Percentiles rank a stretch among this genome's conserved stretches.
These are phyloP conservation scores for Lycocorax pyrrhopterus DNA, from an alignment of 2,113 vertebrate species.

Conservation along the genomic window DNA sequence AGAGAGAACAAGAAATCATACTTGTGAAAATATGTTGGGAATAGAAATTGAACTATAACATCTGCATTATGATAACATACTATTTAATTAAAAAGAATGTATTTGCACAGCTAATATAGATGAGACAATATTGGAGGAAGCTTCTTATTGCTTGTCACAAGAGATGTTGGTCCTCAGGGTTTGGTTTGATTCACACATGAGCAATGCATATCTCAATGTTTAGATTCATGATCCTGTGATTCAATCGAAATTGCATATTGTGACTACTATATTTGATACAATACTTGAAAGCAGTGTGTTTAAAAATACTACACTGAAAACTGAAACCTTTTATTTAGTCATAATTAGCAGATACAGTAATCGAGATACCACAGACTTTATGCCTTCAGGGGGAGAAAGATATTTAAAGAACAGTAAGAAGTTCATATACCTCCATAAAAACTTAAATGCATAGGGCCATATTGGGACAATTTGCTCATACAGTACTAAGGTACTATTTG, in stretches of 20 bases:
- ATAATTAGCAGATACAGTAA: background rate
- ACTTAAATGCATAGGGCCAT: background rate
- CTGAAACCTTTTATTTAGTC: conserved; percentile 12
- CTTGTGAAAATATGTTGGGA: background rate
- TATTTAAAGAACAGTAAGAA: background rate
- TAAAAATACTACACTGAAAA: background rate
- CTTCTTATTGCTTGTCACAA: background rate
- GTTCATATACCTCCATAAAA: background rate
- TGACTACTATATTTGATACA: background rate
- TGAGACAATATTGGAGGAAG: background rate
- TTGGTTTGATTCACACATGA: background rate
- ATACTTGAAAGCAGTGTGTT: background rate
- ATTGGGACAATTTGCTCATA: background rate
- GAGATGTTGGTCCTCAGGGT: background rate
- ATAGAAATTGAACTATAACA: background rate
- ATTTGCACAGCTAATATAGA: background rate
- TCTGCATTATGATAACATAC: background rate
- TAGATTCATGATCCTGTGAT: background rate
- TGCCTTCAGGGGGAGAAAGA: background rate
- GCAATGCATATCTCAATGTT: background rate
- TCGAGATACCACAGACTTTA: background rate
- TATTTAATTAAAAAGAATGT: background rate
- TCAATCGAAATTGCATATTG: background rate
- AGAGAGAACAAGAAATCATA: background rate
- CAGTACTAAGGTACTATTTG: background rate